Evolutionary conservation across 2,797 vertebrate genomes (phyloP), one percentile per base, ranked within the genome.

Genomic region (Labeo calbasu): DNA sequence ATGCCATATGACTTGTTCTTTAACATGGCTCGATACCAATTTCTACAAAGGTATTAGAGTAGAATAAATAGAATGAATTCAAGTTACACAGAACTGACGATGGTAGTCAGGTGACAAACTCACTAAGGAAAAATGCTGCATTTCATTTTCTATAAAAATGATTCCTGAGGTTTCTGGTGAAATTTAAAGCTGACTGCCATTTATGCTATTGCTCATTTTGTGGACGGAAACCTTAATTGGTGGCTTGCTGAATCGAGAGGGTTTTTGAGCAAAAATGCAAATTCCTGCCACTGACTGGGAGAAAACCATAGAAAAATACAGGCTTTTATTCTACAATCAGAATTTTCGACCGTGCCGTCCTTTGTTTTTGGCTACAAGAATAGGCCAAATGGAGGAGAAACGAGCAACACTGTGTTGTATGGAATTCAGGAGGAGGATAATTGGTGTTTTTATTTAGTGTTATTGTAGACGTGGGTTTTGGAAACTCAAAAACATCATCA

Each of bases 121-220:
- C 57, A 21, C 21, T 25, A 59, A 40, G 48, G 59, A 32, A 80
- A 57, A 53, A 73, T 68, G 21, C 40, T 53, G 28, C 15, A 12
- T 77, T 72, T 63, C n/a, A 63, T 72, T 53, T 63, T 63, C 69
- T 66, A 53, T 92, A 92, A 86, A 90, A 89, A 91, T 71, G 86
- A 92, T 93, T 93, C 89, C 89, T 92, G 92, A 87, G 92, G 90
- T 89, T 91, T 89, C 90, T 90, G 91, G 89, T 87, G 84, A 89
- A 90, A 86, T 81, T 87, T 78, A 87, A 91, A 91, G 73, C 89
- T 81, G 69, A 89, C 89, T 83, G 84, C 89, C 87, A 92, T 91
- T 91, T 89, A 91, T 89, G 89, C 89, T 86, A 91, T 89, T 89
- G 87, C 83, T 85, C 86, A 88, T 92, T 89, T 92, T 76, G 43